Conservation (phyloP, 2,797 vertebrate genomes). For the Malurus splendens region DNA sequence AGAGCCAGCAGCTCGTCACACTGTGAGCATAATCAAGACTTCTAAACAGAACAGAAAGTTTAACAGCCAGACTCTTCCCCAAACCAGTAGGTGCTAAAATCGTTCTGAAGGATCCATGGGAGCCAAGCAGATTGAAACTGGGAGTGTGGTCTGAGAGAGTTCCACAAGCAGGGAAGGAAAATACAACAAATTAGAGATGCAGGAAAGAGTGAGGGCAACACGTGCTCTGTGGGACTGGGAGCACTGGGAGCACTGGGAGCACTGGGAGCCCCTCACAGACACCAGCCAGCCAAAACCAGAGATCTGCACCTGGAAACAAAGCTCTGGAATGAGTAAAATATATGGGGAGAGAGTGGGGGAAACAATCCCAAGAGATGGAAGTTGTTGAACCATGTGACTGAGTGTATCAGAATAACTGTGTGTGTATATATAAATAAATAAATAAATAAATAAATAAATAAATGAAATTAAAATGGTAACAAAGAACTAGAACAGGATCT, state of each 20-base stretch:
- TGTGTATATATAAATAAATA: not conserved
- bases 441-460: too few relatives aligned
- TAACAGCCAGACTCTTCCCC: not conserved
- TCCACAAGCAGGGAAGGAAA: not conserved
- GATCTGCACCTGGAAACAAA: not conserved
- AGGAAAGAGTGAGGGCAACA: not conserved
- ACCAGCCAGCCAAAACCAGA: not conserved
- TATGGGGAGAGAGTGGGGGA: not conserved
- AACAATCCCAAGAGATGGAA: not conserved
- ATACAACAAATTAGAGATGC: not conserved
- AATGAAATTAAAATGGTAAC: not conserved
- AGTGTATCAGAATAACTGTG: fast-evolving
- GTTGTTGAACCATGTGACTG: not conserved
- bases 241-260: not conserved
- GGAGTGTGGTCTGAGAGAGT: not conserved
- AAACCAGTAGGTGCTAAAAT: not conserved
- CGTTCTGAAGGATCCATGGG: not conserved
- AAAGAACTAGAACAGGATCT: not conserved
- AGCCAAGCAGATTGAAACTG: slow-evolving; percentile 15
- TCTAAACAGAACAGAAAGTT: slow-evolving; percentile 3
- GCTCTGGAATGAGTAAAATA: not conserved
- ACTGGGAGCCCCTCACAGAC: not conserved
- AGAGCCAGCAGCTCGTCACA: not conserved
- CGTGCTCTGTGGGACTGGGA: not conserved
- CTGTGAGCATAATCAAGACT: not conserved